Percentiles rank a stretch among this genome's conserved stretches.
These are phyloP conservation scores for Erinaceus europaeus DNA, from an alignment of 2,113 vertebrate genomes.

Conservation along the genomic window DNA sequence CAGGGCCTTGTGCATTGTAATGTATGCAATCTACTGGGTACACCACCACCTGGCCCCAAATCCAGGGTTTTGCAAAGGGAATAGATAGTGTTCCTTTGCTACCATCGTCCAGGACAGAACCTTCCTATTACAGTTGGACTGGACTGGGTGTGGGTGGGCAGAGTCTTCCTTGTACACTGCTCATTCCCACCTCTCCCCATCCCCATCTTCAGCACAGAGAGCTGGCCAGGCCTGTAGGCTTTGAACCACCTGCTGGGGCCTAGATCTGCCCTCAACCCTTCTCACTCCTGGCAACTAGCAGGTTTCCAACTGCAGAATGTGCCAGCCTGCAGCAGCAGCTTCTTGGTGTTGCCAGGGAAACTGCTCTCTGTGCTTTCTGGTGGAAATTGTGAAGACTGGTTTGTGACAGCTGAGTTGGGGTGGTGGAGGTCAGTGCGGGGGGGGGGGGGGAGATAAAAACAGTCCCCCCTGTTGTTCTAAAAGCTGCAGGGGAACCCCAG, in stretches of 20 bases:
- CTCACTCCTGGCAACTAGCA: accelerated
- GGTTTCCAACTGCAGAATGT: not conserved
- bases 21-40: no score
- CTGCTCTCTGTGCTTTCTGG: not conserved
- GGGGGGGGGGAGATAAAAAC: no score
- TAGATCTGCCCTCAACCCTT: accelerated
- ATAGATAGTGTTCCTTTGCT: not conserved
- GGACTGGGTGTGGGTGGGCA: not conserved
- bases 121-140: not conserved
- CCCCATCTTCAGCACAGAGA: not conserved
- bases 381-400: not conserved
- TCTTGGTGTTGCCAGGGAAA: constrained; percentile 60
- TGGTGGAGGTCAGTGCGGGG: not conserved
- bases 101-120: accelerated
- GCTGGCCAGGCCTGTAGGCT: accelerated
- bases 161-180: not conserved
- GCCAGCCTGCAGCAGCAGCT: not conserved
- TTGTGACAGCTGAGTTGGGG: not conserved
- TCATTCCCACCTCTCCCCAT: no score
- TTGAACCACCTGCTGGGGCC: accelerated
- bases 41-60: no score
- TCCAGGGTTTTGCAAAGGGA: not conserved
- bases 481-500: not conserved
- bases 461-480: not conserved
- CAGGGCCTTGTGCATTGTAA: no score